A percentile compares a stretch with the other conserved stretches of the same genome.
These are phyloP conservation scores for Prostheceraeus crozeri DNA, from an alignment of 2,888 invertebrate genomes.

Conservation along the genomic window DNA sequence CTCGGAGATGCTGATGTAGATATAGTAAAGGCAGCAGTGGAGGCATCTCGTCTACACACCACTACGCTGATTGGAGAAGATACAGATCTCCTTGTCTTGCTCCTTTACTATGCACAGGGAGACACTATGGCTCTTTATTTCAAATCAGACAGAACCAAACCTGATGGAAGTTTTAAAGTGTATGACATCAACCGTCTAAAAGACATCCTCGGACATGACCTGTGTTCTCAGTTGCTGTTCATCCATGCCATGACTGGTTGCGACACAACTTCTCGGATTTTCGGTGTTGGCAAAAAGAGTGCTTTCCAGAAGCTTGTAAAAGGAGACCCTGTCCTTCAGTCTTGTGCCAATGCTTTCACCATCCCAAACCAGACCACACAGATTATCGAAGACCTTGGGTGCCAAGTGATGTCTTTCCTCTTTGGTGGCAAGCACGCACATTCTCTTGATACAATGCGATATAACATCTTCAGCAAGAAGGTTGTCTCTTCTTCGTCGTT, in stretches of 20 bases:
- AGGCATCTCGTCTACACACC: background rate
- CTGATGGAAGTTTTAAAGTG: background rate
- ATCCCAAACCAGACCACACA: background rate
- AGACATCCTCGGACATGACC: conserved; percentile 3
- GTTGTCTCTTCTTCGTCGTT: conserved; percentile 28
- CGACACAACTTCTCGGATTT: conserved; percentile 36
- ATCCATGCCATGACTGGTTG: conserved; percentile 37
- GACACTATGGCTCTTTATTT: background rate
- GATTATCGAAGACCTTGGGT: conserved; percentile 21
- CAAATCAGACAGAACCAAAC: background rate
- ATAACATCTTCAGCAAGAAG: conserved; percentile 28
- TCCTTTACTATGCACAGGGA: conserved; percentile 25
- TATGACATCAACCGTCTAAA: conserved; percentile 22
- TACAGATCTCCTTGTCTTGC: conserved; percentile 36
- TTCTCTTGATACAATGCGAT: conserved; percentile 11
- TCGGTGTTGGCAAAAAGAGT: conserved; percentile 36
- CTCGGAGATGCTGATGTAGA: conserved; percentile 37
- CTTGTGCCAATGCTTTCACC: conserved; percentile 5
- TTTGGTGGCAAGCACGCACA: conserved; percentile 22
- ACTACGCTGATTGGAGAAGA: conserved; percentile 37
- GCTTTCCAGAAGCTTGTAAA: conserved; percentile 31
- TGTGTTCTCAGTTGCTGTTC: conserved; percentile 32
- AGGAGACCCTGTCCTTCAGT: background rate
- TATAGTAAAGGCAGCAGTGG: conserved; percentile 17
- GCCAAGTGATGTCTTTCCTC: conserved; percentile 19